phyloP scores from a whole-genome alignment of 2,888 invertebrate species.

The Cactoblastis cactorum region DNA sequence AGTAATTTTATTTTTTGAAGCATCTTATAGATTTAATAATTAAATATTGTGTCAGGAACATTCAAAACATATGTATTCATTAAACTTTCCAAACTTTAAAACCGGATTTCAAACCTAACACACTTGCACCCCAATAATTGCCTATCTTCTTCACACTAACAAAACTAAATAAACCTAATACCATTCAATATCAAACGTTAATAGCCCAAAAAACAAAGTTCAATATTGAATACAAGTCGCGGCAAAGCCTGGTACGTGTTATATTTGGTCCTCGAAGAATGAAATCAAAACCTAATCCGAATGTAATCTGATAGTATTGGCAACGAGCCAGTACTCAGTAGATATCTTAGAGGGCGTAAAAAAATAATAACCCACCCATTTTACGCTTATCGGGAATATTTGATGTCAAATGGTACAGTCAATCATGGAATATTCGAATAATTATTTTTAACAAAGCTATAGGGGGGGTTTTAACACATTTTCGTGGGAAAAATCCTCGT shows the following conservation, averaged over 20 bases:
- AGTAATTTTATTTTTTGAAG: too few species aligned
- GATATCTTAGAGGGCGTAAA: background rate
- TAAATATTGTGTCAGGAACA: too few species aligned
- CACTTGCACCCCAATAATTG: too few species aligned
- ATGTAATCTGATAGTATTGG: conserved; percentile 11
- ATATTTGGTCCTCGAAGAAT: conserved; percentile 9
- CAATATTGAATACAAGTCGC: background rate
- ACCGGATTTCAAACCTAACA: too few species aligned
- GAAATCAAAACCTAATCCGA: conserved; percentile 11
- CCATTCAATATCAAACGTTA: background rate
- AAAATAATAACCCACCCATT: background rate
- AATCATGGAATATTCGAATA: too few species aligned
- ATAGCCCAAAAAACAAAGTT: background rate
- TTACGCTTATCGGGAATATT: background rate
- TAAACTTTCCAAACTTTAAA: too few species aligned
- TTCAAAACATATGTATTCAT: too few species aligned
- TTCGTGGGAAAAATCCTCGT: too few species aligned
- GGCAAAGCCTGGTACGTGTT: background rate
- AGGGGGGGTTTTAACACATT: too few species aligned
- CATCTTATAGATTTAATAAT: too few species aligned
- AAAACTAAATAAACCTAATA: background rate
- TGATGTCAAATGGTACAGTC: background rate
- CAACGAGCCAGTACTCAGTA: background rate
- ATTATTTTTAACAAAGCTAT: too few species aligned
- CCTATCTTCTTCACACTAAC: too few species aligned